Evolutionary conservation across 2,888 invertebrate genomes (phyloP).

Genomic region (Helobdella robusta): DNA sequence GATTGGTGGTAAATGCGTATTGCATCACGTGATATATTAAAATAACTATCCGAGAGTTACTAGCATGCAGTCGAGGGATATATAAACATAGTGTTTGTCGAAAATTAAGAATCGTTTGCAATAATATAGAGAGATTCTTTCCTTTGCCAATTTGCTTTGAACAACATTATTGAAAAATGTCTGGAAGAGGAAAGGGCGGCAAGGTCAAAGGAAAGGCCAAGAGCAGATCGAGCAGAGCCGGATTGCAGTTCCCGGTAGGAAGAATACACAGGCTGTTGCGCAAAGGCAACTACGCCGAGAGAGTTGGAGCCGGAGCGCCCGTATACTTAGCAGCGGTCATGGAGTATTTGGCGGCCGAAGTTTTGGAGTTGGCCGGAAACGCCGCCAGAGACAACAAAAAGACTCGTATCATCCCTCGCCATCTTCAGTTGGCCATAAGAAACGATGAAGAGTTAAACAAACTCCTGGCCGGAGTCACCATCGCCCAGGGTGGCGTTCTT

Average conservation of each 20-base stretch:
- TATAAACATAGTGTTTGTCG: too few species aligned
- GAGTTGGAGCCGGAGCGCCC: slow-evolving; percentile 50
- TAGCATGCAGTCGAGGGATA: too few species aligned
- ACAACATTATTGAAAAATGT: too few species aligned
- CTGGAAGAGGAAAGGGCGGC: slow-evolving; percentile 50
- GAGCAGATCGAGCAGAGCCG: slow-evolving; percentile 47
- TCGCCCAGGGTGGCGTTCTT: slow-evolving; percentile 72
- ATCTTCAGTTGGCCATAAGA: slow-evolving; percentile 66
- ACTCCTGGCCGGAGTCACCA: slow-evolving; percentile 65
- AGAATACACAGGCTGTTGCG: slow-evolving; percentile 49
- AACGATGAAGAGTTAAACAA: slow-evolving; percentile 73
- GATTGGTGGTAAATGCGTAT: too few species aligned
- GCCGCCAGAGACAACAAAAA: slow-evolving; percentile 56
- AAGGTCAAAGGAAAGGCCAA: slow-evolving; percentile 49
- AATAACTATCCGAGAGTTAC: too few species aligned
- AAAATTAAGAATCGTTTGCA: too few species aligned
- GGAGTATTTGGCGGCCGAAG: slow-evolving; percentile 58
- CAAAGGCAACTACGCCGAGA: slow-evolving; percentile 50
- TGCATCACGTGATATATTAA: too few species aligned
- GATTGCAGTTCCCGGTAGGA: slow-evolving; percentile 50
- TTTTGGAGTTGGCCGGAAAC: slow-evolving; percentile 50
- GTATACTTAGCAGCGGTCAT: slow-evolving; percentile 51
- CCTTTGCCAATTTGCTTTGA: too few species aligned
- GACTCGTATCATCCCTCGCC: slow-evolving; percentile 63
- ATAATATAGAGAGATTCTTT: too few species aligned